Conservation (phyloP, 1,140 invertebrate genomes). For the Lysiphlebus fabarum region DNA sequence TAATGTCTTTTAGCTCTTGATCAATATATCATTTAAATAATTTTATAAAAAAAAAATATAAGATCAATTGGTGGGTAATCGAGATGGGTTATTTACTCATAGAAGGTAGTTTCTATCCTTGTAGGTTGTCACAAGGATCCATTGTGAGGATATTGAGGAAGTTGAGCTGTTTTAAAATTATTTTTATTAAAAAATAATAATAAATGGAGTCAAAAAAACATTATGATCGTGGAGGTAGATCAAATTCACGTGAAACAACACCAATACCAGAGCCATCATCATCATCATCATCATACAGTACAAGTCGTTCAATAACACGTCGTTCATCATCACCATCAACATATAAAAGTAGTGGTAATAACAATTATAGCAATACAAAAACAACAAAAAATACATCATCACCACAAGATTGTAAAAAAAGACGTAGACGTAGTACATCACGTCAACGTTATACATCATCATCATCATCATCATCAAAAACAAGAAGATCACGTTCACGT, state of each 20-base stretch:
- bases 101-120: slow-evolving; percentile 58
- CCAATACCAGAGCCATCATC: slow-evolving; percentile 45
- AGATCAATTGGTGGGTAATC: slow-evolving; percentile 27
- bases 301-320: slow-evolving; percentile 34
- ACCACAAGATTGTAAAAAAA: too few species aligned
- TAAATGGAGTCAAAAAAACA: slow-evolving; percentile 41
- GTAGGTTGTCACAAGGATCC: slow-evolving; percentile 44
- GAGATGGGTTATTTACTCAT: slow-evolving; percentile 44
- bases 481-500: slow-evolving; percentile 21
- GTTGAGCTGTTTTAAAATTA: background rate
- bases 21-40: slow-evolving; percentile 6
- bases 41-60: slow-evolving; percentile 38
- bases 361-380: slow-evolving; percentile 32
- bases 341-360: slow-evolving; percentile 35
- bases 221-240: slow-evolving; percentile 30
- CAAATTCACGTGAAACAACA: slow-evolving; percentile 25
- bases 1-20: background rate
- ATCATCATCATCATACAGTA: slow-evolving; percentile 45
- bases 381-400: too few species aligned
- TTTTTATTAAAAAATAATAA: slow-evolving; percentile 5
- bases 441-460: slow-evolving; percentile 25
- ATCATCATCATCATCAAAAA: slow-evolving; percentile 2
- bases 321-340: slow-evolving; percentile 38
- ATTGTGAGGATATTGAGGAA: slow-evolving; percentile 20
- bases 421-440: slow-evolving; percentile 34